Conservation (phyloP, 2,888 invertebrate species). For the Acrobasis suavella region DNA sequence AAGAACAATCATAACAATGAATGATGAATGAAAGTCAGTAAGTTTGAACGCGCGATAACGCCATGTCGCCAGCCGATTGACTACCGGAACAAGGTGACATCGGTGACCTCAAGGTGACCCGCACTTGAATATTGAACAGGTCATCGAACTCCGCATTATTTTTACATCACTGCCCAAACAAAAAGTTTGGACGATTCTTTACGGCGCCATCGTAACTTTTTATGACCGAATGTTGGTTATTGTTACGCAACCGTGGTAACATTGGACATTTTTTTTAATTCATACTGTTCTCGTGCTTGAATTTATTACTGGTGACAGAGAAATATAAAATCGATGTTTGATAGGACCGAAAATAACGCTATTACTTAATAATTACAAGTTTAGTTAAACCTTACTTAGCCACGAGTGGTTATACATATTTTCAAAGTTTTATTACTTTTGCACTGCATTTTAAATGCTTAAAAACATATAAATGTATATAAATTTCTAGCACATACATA, state of each 20-base stretch:
- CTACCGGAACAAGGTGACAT: constrained; percentile 78
- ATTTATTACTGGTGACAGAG: too few species aligned
- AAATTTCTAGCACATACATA: too few species aligned
- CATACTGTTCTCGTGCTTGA: too few species aligned
- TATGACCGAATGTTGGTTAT: constrained; percentile 25
- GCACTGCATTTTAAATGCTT: too few species aligned
- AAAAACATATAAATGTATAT: too few species aligned
- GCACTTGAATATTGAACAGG: constrained; percentile 55
- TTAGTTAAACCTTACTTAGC: too few species aligned
- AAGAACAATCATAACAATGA: constrained; percentile 45
- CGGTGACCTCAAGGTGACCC: constrained; percentile 74
- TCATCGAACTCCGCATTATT: constrained; percentile 61
- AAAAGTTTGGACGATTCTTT: constrained; percentile 30
- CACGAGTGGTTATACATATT: too few species aligned
- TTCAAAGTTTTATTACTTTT: too few species aligned
- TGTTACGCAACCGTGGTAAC: constrained; percentile 7
- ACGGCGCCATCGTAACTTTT: constrained; percentile 29
- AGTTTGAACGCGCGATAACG: constrained; percentile 60
- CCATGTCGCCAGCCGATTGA: constrained; percentile 57
- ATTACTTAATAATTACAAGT: too few species aligned
- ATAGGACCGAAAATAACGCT: too few species aligned
- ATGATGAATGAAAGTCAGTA: constrained; percentile 63
- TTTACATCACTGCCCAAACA: constrained; percentile 33
- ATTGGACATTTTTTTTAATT: too few species aligned
- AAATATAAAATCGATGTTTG: too few species aligned